Base-by-base conservation (phyloP, 2,888 invertebrate species). In the Perizoma flavofasciatum region DNA sequence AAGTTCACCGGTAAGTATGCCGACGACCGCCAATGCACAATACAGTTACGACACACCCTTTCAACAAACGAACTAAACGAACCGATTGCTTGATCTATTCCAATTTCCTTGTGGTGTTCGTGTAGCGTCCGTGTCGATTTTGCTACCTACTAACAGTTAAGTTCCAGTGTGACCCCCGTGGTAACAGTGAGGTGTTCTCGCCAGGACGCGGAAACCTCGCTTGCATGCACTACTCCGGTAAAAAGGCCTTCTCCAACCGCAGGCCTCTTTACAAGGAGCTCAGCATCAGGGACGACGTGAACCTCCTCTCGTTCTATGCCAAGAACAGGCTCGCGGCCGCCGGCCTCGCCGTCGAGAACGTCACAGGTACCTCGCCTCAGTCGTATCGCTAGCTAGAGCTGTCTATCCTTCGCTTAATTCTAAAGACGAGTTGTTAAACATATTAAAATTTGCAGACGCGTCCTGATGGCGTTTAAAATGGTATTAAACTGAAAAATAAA, bases 241-340 rank as follows among this genome's bases (percentile, higher is more conserved):
- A 95, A 79, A 96, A 94, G 88, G 95, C 94, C 73, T 96, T 95
- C 89, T 94, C 95, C 79, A 94, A 95, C 85, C 95, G 97, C 80
- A 93, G 95, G 79, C 95, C 96, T 66, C 94, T 95, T 82, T 93
- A 93, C 88, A 93, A 94, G 80, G 94, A 94, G 83, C 95, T 96
- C 78, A 96, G 96, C 88, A 94, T 97, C 85, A 95, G 95, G 86
- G 96, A 94, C 88, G 97, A 97, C 92, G 96, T 97, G 86, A 96
- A 96, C 83, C 95, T 96, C 79, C 94, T 97, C 82, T 97, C 97
- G 83, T 97, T 95, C 93, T 97, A 97, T 93, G 95, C 95, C 91
- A 96, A 95, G 93, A 95, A 96, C 88, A 94, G 95, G 74, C 93
- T 94, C 74, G 95, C 95, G 74, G 95, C 94, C 71, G 93, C 93